phyloP scores from a whole-genome alignment of 2,888 invertebrate genomes.

The Leptinotarsa juncta region DNA sequence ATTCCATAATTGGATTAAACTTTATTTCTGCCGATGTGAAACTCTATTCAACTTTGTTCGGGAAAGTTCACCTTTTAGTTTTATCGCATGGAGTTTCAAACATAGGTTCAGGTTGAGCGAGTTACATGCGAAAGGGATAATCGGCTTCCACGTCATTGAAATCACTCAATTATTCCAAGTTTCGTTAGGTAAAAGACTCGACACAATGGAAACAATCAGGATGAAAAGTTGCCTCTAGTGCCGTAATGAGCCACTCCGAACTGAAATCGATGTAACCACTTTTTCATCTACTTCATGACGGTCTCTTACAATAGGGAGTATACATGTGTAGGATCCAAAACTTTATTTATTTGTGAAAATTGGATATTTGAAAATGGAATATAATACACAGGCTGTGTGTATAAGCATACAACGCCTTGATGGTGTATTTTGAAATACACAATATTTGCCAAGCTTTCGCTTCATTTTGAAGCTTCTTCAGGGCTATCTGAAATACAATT shows the following conservation, averaged over 20 bases:
- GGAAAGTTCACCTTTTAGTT: background rate
- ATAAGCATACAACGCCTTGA: no score
- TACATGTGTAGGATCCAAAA: no score
- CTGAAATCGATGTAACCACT: background rate
- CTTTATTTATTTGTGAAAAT: no score
- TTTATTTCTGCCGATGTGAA: background rate
- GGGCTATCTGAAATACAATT: no score
- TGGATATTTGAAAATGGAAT: no score
- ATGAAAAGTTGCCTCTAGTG: constrained; percentile 1
- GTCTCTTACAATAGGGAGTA: no score
- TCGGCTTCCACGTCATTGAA: constrained; percentile 1
- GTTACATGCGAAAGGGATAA: background rate
- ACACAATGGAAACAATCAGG: constrained; percentile 15
- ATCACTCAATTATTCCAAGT: constrained; percentile 8
- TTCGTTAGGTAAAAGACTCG: background rate
- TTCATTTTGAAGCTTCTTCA: no score
- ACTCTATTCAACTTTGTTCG: background rate
- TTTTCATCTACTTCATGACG: background rate
- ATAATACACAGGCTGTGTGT: no score
- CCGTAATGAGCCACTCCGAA: background rate
- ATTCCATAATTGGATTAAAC: no score
- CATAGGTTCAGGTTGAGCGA: background rate
- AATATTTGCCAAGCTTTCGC: no score
- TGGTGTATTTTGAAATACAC: no score
- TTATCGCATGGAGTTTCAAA: background rate